Conservation (phyloP, 2,113 vertebrate species). For the Microcebus lehilahytsara region DNA sequence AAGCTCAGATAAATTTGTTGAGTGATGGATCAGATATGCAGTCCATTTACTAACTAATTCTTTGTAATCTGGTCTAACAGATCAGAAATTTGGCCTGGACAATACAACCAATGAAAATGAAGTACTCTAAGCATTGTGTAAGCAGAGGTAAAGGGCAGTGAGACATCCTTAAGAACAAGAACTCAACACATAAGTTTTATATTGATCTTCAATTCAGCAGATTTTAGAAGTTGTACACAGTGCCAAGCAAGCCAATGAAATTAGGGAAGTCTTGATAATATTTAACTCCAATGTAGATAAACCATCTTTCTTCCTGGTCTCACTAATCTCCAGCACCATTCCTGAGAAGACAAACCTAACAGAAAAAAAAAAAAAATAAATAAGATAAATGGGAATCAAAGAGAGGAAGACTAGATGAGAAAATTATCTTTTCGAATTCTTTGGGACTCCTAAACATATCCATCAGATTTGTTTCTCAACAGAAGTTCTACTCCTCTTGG, state of each 20-base stretch:
- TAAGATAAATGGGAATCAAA: background rate
- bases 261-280: background rate
- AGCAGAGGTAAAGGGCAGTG: fast-evolving
- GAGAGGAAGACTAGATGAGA: background rate
- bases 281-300: background rate
- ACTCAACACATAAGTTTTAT: background rate
- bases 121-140: background rate
- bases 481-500: background rate
- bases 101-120: background rate
- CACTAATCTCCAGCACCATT: background rate
- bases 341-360: background rate
- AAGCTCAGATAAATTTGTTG: background rate
- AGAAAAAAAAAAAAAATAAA: background rate
- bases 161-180: background rate
- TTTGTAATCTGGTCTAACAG: background rate
- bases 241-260: background rate
- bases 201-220: background rate
- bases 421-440: background rate
- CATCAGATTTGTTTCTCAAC: background rate
- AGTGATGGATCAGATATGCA: background rate
- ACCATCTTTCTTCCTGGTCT: background rate
- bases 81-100: background rate
- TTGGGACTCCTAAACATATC: background rate
- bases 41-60: background rate
- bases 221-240: background rate